phyloP scores from a whole-genome alignment of 2,888 invertebrate genomes.

The Brachycybe producta region DNA sequence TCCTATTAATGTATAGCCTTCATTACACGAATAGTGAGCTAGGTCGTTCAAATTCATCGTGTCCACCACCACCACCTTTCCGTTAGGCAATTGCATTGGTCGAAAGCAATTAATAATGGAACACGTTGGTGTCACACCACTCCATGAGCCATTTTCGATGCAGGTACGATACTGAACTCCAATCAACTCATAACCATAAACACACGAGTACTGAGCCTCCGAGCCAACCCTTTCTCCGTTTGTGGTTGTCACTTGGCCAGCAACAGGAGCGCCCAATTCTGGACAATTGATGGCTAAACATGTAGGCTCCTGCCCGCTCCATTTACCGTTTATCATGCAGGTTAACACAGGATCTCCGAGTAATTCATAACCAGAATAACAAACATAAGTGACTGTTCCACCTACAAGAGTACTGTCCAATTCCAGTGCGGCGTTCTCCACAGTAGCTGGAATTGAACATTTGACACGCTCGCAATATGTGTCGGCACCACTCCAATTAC shows the following conservation, averaged over 20 bases:
- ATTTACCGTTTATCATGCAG: conserved; percentile 17
- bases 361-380: conserved; percentile 18
- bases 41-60: neutral
- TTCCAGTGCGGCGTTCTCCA: neutral
- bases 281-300: conserved; percentile 15
- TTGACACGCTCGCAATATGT: conserved; percentile 6
- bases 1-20: conserved; percentile 21
- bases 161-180: conserved; percentile 3
- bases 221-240: conserved; percentile 3
- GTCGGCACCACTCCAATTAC: conserved; percentile 15
- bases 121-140: conserved; percentile 7
- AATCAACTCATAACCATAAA: conserved; percentile 19
- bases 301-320: conserved; percentile 12
- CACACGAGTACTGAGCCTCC: conserved; percentile 11
- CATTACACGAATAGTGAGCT: conserved; percentile 14
- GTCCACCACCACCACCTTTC: conserved; percentile 22
- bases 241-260: neutral
- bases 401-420: conserved; percentile 8
- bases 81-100: neutral
- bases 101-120: conserved; percentile 5
- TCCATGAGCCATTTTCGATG: conserved; percentile 11
- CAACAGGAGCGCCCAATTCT: neutral
- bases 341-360: conserved; percentile 16
- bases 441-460: conserved; percentile 3
- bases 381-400: conserved; percentile 19